phyloP scores from a whole-genome alignment of 2,797 vertebrate species.

The Smutsia temminckii region DNA sequence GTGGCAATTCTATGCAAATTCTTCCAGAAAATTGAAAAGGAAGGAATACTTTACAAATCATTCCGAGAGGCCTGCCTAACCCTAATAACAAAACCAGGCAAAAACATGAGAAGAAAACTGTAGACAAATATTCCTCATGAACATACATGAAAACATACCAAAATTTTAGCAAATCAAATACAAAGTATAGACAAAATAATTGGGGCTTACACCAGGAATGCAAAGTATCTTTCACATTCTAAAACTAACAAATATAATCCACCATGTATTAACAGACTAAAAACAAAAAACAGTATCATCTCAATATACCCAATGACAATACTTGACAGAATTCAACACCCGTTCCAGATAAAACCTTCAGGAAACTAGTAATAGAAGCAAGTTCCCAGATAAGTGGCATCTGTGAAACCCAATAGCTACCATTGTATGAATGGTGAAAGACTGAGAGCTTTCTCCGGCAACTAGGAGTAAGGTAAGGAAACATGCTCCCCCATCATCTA shows the following conservation, averaged over 20 bases:
- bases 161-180: background rate
- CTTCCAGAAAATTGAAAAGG: background rate
- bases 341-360: background rate
- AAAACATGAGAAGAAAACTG: background rate
- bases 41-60: background rate
- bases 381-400: background rate
- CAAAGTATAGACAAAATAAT: background rate
- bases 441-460: background rate
- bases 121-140: background rate
- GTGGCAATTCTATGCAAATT: background rate
- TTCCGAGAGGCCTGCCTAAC: background rate
- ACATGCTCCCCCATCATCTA: background rate
- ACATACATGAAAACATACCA: background rate
- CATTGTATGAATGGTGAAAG: background rate
- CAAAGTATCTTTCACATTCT: background rate
- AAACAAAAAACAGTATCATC: background rate
- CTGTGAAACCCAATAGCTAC: background rate
- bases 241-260: background rate
- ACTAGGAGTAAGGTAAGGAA: background rate
- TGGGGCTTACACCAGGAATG: background rate
- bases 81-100: background rate
- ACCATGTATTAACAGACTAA: background rate
- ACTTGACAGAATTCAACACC: background rate
- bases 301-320: background rate
- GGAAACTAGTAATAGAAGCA: background rate